Percentiles rank a stretch among this genome's conserved stretches.
phyloP scores from a whole-genome alignment of 2,888 invertebrate genomes.

The Drosophila prostipennis region DNA sequence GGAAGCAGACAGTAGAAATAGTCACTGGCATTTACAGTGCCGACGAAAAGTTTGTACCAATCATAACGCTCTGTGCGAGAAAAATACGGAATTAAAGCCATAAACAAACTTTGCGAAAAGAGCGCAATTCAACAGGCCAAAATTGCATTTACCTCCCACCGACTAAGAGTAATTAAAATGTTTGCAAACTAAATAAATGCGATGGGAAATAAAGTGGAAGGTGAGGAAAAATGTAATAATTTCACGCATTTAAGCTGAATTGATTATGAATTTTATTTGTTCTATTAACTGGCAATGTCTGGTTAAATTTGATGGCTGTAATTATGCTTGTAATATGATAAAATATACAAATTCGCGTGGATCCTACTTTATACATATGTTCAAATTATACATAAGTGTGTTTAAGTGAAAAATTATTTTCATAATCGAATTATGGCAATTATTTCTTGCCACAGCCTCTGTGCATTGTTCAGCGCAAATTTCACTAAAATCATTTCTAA shows the following conservation, averaged over 20 bases:
- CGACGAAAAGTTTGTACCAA: conserved; percentile 29
- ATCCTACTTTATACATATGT: not conserved
- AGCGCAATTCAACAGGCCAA: not conserved
- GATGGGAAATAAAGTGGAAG: conserved; percentile 51
- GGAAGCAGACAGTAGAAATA: conserved; percentile 13
- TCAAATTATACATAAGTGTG: not conserved
- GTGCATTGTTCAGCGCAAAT: conserved; percentile 6
- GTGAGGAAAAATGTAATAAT: conserved; percentile 9
- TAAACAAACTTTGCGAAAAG: conserved; percentile 10
- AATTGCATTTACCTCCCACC: not conserved
- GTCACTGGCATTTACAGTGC: conserved; percentile 18
- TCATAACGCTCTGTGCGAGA: conserved; percentile 6
- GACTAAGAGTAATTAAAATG: conserved; percentile 68
- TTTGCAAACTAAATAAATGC: conserved; percentile 67
- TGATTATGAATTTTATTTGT: conserved; percentile 35
- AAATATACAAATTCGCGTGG: conserved; percentile 9
- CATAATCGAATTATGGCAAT: conserved; percentile 40
- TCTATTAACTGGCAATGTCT: conserved; percentile 18
- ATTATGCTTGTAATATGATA: conserved; percentile 37
- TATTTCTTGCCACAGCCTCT: conserved; percentile 18
- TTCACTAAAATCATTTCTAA: conserved; percentile 17
- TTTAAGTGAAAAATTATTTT: conserved; percentile 37
- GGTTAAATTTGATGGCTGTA: conserved; percentile 35
- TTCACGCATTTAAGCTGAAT: conserved; percentile 13
- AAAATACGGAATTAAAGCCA: conserved; percentile 9